phyloP scores from a whole-genome alignment of 2,888 invertebrate genomes.

The Yponomeuta malinellus region DNA sequence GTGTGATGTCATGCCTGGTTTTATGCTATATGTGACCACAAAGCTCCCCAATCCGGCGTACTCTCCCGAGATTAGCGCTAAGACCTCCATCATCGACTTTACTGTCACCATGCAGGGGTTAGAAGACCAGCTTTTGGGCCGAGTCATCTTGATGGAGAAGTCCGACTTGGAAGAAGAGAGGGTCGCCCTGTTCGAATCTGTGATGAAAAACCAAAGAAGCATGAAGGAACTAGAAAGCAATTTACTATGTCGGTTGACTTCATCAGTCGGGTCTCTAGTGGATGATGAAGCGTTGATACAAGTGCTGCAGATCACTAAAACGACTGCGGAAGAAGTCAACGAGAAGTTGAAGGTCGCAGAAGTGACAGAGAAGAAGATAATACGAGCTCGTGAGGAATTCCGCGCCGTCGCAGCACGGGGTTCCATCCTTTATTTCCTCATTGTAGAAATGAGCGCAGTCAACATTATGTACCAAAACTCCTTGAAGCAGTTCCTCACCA shows the following conservation, averaged over 20 bases:
- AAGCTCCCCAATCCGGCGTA: conserved; percentile 97
- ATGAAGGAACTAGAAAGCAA: conserved; percentile 98
- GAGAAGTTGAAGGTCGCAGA: conserved; percentile 94
- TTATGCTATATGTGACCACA: conserved; percentile 96
- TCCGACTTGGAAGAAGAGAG: conserved; percentile 96
- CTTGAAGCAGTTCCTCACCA: conserved; percentile 92
- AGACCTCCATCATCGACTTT: conserved; percentile 97
- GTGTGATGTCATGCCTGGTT: conserved; percentile 96
- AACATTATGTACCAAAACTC: conserved; percentile 98
- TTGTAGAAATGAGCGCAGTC: conserved; percentile 98
- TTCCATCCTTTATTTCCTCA: conserved; percentile 95
- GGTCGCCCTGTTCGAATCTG: conserved; percentile 94
- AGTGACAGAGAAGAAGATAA: conserved; percentile 95
- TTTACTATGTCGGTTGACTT: conserved; percentile 91
- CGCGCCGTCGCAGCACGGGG: conserved; percentile 95
- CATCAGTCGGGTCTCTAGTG: conserved; percentile 94
- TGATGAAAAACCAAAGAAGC: conserved; percentile 95
- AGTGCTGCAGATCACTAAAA: conserved; percentile 90
- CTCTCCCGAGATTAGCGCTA: conserved; percentile 97
- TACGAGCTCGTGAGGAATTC: conserved; percentile 95
- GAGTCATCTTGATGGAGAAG: conserved; percentile 97
- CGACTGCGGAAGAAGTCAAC: conserved; percentile 95
- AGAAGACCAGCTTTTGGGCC: conserved; percentile 94
- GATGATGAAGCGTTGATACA: conserved; percentile 96
- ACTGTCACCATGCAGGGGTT: conserved; percentile 97